Percentiles rank a stretch among this genome's conserved stretches.
These are phyloP conservation scores for Haliclystus octoradiatus DNA, from an alignment of 30 jellyfish, hydroid and myxozoan species.

Conservation along the genomic window DNA sequence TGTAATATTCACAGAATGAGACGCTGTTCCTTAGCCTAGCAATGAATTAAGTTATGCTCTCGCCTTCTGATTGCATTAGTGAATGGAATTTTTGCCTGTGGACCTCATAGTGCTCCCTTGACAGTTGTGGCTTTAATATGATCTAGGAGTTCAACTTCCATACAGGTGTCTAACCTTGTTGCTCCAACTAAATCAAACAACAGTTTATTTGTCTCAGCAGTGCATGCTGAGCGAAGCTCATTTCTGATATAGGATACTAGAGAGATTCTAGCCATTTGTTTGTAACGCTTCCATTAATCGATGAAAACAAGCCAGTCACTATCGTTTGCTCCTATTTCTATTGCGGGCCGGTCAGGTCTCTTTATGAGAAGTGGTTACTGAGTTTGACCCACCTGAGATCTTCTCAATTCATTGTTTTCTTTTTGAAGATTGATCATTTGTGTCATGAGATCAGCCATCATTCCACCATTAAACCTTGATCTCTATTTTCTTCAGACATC, in stretches of 20 bases:
- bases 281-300: slow-evolving; percentile 23
- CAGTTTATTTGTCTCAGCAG: slow-evolving; percentile 13
- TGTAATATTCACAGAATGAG: too few species aligned
- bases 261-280: slow-evolving; percentile 13
- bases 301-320: slow-evolving; percentile 1
- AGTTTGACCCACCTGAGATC: not conserved
- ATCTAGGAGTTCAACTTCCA: slow-evolving; percentile 4
- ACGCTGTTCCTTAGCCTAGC: slow-evolving; percentile 3
- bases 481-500: not conserved
- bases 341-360: not conserved
- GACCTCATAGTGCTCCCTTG: slow-evolving; percentile 17
- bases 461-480: not conserved
- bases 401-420: not conserved
- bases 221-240: slow-evolving; percentile 24
- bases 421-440: not conserved
- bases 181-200: slow-evolving; percentile 9
- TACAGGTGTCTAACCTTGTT: not conserved
- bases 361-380: not conserved
- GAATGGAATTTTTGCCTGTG: not conserved
- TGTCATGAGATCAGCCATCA: not conserved
- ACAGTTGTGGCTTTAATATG: slow-evolving; percentile 6
- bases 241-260: slow-evolving; percentile 7
- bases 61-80: slow-evolving; percentile 15
- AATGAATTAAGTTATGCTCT: slow-evolving; percentile 1
- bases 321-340: not conserved